Conservation (phyloP, 2,113 vertebrate species). For the Axis porcinus region DNA sequence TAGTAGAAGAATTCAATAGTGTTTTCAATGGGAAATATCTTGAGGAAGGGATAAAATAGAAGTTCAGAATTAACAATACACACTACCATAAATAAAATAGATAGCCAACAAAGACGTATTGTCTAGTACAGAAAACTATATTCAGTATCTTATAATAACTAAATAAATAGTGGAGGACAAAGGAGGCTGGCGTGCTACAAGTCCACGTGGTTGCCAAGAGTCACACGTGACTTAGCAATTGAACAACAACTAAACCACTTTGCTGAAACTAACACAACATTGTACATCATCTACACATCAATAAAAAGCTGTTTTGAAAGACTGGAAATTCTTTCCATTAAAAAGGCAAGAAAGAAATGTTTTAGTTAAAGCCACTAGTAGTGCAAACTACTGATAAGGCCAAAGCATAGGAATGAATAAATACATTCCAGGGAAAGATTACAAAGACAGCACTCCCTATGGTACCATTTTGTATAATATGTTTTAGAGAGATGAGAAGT, state of each 20-base stretch:
- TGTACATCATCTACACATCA: background rate
- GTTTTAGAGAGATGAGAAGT: background rate
- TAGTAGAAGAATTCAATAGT: background rate
- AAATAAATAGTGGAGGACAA: background rate
- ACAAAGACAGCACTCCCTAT: background rate
- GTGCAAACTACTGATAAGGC: background rate
- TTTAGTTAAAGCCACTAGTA: background rate
- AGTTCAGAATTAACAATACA: background rate
- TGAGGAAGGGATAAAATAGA: background rate
- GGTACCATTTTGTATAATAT: background rate
- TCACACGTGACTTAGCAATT: background rate
- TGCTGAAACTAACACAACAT: background rate
- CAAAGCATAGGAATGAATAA: background rate
- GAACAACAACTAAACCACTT: background rate
- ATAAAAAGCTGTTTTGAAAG: background rate
- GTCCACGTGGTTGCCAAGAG: background rate
- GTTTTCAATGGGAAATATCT: background rate
- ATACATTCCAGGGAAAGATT: background rate
- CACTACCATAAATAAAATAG: too few species aligned
- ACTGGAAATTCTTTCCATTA: background rate
- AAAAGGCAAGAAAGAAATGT: background rate
- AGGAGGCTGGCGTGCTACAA: background rate
- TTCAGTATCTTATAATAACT: background rate
- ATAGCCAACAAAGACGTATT: background rate
- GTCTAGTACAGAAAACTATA: background rate